Evolutionary conservation across 1,140 invertebrate genomes (phyloP).

Genomic region (Platyscapa corneri): DNA sequence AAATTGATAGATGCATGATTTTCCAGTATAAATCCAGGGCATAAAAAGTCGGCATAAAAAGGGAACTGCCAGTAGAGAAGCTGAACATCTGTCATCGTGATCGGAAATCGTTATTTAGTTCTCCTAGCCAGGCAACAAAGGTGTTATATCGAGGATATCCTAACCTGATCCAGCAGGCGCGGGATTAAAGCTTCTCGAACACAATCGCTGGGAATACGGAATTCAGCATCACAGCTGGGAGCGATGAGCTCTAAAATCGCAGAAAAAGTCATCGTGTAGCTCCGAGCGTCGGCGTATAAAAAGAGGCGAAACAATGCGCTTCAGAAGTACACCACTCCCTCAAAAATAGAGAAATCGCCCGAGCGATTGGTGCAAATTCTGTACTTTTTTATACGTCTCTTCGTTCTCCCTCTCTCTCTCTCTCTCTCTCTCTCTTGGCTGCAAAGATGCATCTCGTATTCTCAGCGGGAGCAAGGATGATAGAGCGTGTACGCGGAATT

Average conservation of each 20-base stretch:
- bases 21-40: not conserved
- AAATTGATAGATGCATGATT: not conserved
- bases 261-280: conserved; percentile 9
- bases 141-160: not conserved
- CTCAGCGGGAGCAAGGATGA: not conserved
- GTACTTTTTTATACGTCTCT: not conserved
- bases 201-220: not conserved
- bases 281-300: not conserved
- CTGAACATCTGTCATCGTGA: conserved; percentile 39
- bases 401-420: not conserved
- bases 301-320: not conserved
- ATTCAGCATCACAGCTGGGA: not conserved
- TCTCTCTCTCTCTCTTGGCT: too few relatives aligned
- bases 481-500: not conserved
- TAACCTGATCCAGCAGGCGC: not conserved
- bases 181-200: conserved; percentile 30
- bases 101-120: conserved; percentile 39
- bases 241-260: not conserved
- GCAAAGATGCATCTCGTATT: too few relatives aligned
- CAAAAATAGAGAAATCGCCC: not conserved
- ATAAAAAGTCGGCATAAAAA: not conserved
- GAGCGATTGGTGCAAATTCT: conserved; percentile 14
- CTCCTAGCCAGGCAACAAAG: conserved; percentile 11
- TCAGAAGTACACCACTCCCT: not conserved
- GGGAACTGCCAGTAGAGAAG: not conserved